Base-by-base conservation (phyloP, 2,797 vertebrate genomes). In the Toxotes lorentzi region DNA sequence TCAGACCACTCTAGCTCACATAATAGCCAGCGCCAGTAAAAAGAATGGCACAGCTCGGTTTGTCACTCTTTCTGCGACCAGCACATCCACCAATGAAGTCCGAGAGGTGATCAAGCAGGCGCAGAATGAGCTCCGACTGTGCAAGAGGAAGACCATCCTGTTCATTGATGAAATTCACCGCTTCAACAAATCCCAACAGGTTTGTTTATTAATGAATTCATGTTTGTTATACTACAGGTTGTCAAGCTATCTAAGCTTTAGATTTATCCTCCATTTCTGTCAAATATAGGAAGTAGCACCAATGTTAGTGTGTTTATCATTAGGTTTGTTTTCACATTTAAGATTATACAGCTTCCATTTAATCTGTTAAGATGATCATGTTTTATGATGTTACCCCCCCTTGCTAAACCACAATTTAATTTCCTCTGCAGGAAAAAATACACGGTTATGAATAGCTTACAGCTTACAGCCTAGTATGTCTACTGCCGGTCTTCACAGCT, bases 81-180 rank as follows among this genome's bases (percentile, higher is more conserved):
- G 95, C 82, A 88, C 98, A 1, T 96, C 97, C 76, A 96, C 93
- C 73, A 95, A 47, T n/a, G 97, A 99, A 5, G 97, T 99, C 53
- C 95, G 98, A 76, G 98, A 99, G 85, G 95, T 98, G 84, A 99
- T 99, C 93, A 97, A 96, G 78, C 97, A 99, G 92, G 97, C 98
- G 32, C 97, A 98, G 82, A 99, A 98, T 71, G 98, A 99, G 89
- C 96, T 96, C 62, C 95, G 96, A 17, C 96, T 99, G 87, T 97
- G 95, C 94, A 98, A 97, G 92, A 97, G 98, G 91, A 99, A 95
- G 94, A 99, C 97, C 34, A 96, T 99, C 88, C 94, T 99, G 80
- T 99, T 99, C 91, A 97, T 99, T 47, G 98, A 99, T 2, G 98
- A 99, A 94, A 99, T 99, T 77, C 98, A 99, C 90, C 97, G 97